phyloP scores from a whole-genome alignment of 2,888 invertebrate species.

The Ormyrus thymus region DNA sequence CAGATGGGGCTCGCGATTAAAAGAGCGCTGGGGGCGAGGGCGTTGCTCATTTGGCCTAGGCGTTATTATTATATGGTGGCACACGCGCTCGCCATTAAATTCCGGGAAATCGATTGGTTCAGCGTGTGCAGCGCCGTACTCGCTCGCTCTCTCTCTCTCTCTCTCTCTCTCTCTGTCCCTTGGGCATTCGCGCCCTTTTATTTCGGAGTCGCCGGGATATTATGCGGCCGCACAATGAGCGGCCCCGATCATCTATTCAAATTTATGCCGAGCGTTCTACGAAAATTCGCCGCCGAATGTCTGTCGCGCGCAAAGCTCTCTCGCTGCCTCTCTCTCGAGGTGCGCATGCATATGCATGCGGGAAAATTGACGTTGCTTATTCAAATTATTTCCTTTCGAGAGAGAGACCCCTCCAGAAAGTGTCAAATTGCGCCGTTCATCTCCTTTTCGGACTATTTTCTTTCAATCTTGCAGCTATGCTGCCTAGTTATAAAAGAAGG shows the following conservation, averaged over 20 bases:
- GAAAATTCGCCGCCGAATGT: no score
- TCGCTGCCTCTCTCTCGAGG: no score
- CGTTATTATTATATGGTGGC: conserved; percentile 24
- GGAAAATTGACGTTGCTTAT: no score
- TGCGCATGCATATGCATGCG: conserved; percentile 11
- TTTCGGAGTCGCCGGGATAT: conserved; percentile 9
- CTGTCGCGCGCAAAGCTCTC: no score
- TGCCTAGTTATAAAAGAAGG: no score
- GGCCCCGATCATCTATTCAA: conserved; percentile 65
- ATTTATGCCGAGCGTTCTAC: conserved; percentile 64
- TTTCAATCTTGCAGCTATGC: no score
- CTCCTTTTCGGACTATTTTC: no score
- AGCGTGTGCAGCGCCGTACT: not conserved
- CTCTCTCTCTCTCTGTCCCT: not conserved
- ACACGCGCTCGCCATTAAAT: conserved; percentile 49
- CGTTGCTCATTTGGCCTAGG: conserved; percentile 70
- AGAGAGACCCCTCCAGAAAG: no score
- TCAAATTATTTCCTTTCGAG: no score
- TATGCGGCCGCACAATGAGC: conserved; percentile 53
- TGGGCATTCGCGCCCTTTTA: not conserved
- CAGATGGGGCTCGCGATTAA: conserved; percentile 70
- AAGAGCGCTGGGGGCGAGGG: conserved; percentile 62
- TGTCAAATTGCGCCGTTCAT: no score
- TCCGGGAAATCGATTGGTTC: conserved; percentile 66
- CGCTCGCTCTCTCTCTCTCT: no score